Conservation (phyloP, 2,888 invertebrate species). For the Digitonthophagus gazella region DNA sequence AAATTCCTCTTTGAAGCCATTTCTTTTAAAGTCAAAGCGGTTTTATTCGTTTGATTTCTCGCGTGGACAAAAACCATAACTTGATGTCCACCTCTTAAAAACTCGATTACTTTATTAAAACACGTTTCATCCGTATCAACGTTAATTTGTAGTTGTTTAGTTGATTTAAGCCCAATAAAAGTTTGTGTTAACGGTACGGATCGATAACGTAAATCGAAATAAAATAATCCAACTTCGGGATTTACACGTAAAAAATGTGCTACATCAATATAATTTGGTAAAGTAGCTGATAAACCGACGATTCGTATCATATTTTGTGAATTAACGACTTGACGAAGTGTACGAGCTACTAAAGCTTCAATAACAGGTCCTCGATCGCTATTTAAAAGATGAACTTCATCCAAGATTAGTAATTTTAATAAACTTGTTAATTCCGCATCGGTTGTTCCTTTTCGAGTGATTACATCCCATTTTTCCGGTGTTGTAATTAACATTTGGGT, state of each 20-base stretch:
- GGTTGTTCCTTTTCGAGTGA: slow-evolving; percentile 90
- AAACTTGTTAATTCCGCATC: slow-evolving; percentile 87
- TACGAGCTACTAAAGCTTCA: slow-evolving; percentile 94
- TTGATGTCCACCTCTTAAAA: slow-evolving; percentile 88
- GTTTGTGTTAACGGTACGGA: slow-evolving; percentile 93
- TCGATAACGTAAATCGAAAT: slow-evolving; percentile 89
- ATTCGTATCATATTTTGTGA: slow-evolving; percentile 95
- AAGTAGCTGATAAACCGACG: slow-evolving; percentile 93
- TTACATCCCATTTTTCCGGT: slow-evolving; percentile 99
- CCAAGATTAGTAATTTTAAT: slow-evolving; percentile 91
- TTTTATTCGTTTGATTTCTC: slow-evolving; percentile 89
- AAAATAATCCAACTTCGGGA: slow-evolving; percentile 87
- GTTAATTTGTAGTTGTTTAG: slow-evolving; percentile 50
- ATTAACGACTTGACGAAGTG: slow-evolving; percentile 87
- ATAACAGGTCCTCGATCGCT: slow-evolving; percentile 97
- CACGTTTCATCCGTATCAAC: slow-evolving; percentile 88
- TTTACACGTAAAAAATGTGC: slow-evolving; percentile 93
- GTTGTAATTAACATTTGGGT: slow-evolving; percentile 99
- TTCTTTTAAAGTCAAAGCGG: slow-evolving; percentile 82
- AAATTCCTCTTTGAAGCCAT: slow-evolving; percentile 75
- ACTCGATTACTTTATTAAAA: slow-evolving; percentile 85
- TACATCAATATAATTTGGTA: slow-evolving; percentile 97
- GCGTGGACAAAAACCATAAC: slow-evolving; percentile 98
- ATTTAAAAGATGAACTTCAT: slow-evolving; percentile 95
- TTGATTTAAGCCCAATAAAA: slow-evolving; percentile 61